Base-by-base conservation (phyloP, 2,888 invertebrate genomes). In the Clepsis dumicolana region DNA sequence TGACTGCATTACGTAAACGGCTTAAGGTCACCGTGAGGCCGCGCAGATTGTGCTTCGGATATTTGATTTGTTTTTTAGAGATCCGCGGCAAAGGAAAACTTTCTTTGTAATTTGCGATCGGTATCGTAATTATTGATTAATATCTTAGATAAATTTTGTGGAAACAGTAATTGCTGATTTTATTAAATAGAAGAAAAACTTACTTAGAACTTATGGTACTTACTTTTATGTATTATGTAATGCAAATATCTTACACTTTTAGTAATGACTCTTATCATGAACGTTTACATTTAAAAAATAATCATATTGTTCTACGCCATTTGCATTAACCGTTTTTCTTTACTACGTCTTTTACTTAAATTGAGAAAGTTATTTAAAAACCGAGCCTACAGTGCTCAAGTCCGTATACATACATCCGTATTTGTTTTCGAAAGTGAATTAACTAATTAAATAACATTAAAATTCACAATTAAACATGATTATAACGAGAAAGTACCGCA, bases 11-110 rank as follows among this genome's bases (percentile, higher is more conserved):
- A 77, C 74, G 75, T 80, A 80, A 78, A 72, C 71, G 35, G 62
- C 38, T 52, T 79, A 78, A 82, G 82, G 82, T 80, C 80, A 77
- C 21, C 52, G 48, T 76, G 75, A 81, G 79, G 81, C 70, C 78
- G 71, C 53, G 54, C 60, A 27, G 69, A 74, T 74, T 70, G 72
- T 75, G 72, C 73, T 71, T 70, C 44, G 73, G 70, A 70, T 74
- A 72, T 77, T 75, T 71, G 72, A 73, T 71, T 72, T 67, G n/a
- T 60, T 70, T 44, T 63, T 53, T 59, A 56, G 54, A 44, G 64
- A 10, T 56, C 56, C 44, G 35, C 18, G 27, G 12, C 21, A 18
- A 57, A 35, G 7, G 25, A 35, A 16, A 16, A 65, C 50, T 59
- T 59, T 59, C 59, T 60, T 64, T 52, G n/a, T n/a, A n/a, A n/a